These are phyloP conservation scores for Zosterops hypoxanthus DNA, from an alignment of 2,113 vertebrate genomes.

Conservation along the genomic window DNA sequence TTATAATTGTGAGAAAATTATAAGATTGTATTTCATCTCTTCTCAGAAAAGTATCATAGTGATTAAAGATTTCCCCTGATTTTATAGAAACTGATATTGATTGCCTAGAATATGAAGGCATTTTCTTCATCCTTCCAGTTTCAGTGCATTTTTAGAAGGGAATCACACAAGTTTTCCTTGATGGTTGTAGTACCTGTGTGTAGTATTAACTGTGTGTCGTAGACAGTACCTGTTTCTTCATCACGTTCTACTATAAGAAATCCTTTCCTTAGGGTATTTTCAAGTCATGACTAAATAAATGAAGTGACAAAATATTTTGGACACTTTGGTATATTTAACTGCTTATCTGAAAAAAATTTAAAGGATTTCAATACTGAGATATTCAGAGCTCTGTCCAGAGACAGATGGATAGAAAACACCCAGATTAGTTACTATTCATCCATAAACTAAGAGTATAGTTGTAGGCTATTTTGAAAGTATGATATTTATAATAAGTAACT, in stretches of 20 bases:
- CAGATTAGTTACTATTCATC: not conserved
- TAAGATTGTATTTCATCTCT: not conserved
- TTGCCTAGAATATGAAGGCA: not conserved
- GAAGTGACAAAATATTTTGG: not conserved
- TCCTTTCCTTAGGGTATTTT: not conserved
- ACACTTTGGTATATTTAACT: not conserved
- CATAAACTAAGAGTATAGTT: not conserved
- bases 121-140: not conserved
- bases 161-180: not conserved
- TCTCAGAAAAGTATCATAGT: not conserved
- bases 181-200: not conserved
- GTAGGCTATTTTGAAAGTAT: not conserved
- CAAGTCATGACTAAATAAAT: not conserved
- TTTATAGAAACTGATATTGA: not conserved
- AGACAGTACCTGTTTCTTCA: not conserved
- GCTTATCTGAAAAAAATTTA: not conserved
- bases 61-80: not conserved
- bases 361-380: not conserved
- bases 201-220: not conserved
- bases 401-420: not conserved
- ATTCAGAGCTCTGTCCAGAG: not conserved
- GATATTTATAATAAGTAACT: not conserved
- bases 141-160: not conserved
- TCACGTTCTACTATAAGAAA: not conserved
- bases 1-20: not conserved